These are phyloP conservation scores for Podarcis raffonei DNA, from an alignment of 2,113 vertebrate genomes.

Conservation along the genomic window DNA sequence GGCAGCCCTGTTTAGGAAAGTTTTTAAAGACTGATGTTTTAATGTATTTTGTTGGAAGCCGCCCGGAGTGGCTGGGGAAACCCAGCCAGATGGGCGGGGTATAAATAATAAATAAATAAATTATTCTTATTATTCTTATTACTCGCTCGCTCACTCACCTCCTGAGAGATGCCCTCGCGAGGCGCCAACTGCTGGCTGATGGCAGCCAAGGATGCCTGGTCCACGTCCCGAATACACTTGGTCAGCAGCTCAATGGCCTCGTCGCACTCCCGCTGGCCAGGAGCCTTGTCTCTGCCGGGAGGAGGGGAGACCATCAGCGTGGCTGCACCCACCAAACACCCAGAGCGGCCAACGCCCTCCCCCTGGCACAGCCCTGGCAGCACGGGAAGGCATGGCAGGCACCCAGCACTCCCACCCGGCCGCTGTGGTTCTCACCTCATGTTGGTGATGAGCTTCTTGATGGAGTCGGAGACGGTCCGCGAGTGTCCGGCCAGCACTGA, in stretches of 20 bases:
- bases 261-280: constrained; percentile 95
- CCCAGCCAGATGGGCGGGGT: no score
- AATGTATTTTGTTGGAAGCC: no score
- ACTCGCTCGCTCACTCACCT: constrained; percentile 75
- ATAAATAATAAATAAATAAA: no score
- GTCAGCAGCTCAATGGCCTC: constrained; percentile 93
- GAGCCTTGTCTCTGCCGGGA: constrained; percentile 89
- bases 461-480: constrained; percentile 95
- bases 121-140: no score
- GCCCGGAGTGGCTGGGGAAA: no score
- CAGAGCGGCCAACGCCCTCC: background rate
- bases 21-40: no score
- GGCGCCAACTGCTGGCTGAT: constrained; percentile 95
- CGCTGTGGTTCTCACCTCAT: constrained; percentile 83
- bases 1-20: no score
- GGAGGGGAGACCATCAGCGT: background rate
- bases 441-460: constrained; percentile 98
- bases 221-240: constrained; percentile 91
- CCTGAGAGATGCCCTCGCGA: constrained; percentile 93
- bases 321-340: no score
- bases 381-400: background rate
- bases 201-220: constrained; percentile 94
- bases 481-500: constrained; percentile 94
- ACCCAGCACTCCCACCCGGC: no score
- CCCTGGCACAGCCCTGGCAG: no score